Evolutionary conservation across 2,113 vertebrate genomes (phyloP).

Genomic region (Paraplagusia blochii): DNA sequence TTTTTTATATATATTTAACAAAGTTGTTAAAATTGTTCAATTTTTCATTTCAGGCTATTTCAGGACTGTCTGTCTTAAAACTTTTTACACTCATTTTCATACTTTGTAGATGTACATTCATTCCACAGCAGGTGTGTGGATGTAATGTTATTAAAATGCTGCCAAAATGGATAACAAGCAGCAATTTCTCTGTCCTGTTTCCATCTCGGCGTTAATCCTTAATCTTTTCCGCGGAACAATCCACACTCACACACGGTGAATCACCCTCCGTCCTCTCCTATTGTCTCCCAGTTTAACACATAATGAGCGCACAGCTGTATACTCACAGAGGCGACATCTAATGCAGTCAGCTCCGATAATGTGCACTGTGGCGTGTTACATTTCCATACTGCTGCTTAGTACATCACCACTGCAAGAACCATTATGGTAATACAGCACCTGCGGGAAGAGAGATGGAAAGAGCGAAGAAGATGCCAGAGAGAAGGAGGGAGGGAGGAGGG

Average conservation of each 20-base stretch:
- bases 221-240: conserved; percentile 37
- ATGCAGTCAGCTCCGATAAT: conserved; percentile 73
- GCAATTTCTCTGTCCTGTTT: conserved; percentile 32
- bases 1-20: too few relatives aligned
- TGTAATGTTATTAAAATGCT: too few relatives aligned
- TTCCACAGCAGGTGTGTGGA: too few relatives aligned
- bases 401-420: conserved; percentile 72
- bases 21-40: too few relatives aligned
- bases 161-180: conserved; percentile 23
- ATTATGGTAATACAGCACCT: conserved; percentile 80
- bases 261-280: conserved; percentile 36
- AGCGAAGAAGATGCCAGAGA: conserved; percentile 45
- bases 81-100: too few relatives aligned
- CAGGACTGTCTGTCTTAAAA: too few relatives aligned
- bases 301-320: conserved; percentile 62
- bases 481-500: conserved; percentile 28
- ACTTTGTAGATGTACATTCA: too few relatives aligned
- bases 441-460: conserved; percentile 67
- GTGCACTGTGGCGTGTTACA: conserved; percentile 67
- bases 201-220: conserved; percentile 39
- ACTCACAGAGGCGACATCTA: conserved; percentile 73
- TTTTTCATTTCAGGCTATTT: too few relatives aligned
- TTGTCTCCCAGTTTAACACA: conserved; percentile 69
- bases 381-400: conserved; percentile 73
- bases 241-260: conserved; percentile 29